phyloP scores from a whole-genome alignment of 2,113 vertebrate species.

The Cyphomyrus discorhynchus region DNA sequence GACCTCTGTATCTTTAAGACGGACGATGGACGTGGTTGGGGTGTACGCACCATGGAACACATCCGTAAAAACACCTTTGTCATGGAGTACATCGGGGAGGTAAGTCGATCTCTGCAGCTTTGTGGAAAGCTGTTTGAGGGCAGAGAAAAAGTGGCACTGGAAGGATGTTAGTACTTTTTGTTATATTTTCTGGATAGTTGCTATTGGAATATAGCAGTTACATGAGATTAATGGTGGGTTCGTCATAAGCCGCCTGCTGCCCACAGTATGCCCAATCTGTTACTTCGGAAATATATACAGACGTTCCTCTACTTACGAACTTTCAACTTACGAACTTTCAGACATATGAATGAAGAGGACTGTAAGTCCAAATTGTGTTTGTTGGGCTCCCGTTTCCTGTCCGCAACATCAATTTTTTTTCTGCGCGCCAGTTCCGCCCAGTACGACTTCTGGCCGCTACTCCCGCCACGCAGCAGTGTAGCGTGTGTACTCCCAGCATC shows the following conservation, averaged over 20 bases:
- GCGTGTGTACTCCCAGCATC: too few species aligned
- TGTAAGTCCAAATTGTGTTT: too few species aligned
- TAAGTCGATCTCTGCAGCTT: slow-evolving; percentile 38
- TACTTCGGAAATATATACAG: background rate
- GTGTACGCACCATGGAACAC: slow-evolving; percentile 75
- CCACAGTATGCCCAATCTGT: background rate
- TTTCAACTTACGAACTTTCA: too few species aligned
- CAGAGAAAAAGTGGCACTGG: background rate
- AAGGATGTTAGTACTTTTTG: background rate
- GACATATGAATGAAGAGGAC: too few species aligned
- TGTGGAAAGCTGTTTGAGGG: background rate
- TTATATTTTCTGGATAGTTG: background rate
- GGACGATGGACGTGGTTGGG: slow-evolving; percentile 79
- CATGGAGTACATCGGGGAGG: slow-evolving; percentile 95
- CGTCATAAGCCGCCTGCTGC: background rate
- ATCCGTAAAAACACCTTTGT: slow-evolving; percentile 86
- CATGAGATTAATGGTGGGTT: background rate
- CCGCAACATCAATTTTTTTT: too few species aligned
- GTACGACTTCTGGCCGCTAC: too few species aligned
- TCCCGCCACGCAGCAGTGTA: too few species aligned
- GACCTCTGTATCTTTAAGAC: slow-evolving; percentile 89
- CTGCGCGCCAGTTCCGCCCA: too few species aligned
- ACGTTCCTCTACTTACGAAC: too few species aligned
- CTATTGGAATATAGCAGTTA: background rate
- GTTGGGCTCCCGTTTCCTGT: too few species aligned